Base-by-base conservation (phyloP, 2,888 invertebrate species). In the Drosophila neotestacea region DNA sequence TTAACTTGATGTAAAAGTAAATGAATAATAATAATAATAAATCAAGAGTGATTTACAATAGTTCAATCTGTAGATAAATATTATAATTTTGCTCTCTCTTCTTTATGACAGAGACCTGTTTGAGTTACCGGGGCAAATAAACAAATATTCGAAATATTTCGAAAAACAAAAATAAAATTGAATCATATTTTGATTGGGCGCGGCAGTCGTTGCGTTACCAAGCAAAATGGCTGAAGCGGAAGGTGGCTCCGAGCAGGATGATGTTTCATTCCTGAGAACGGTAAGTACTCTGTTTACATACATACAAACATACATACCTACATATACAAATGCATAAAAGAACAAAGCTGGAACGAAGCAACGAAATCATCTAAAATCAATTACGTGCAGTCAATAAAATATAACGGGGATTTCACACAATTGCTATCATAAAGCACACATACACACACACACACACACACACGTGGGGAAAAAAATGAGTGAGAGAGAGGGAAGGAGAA, bases 251-350 rank as follows among this genome's bases (percentile, higher is more conserved):
- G 99, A 99, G 94, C 99, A 99, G 94, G 99, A 99, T 96, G 99
- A 99, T 95, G 98, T 99, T 94, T 99, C 99, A 93, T 99, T 99
- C 95, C 95, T 99, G 91, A 96, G 99, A 91, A 99, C 99, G 96
- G 99, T 99, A 93, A 96, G 97, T 94, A 77, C 6, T 42, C 11
- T 6, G 22, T 30, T n/a, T 4, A 4, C 10, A 13, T 2, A 32
- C 6, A 62, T 38, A 52, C n/a, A 32, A 10, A 41, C 30, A 7
- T 9, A 32, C 4, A 55, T 32, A 39, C 4, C 3, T 34, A 39
- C 4, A 41, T 30, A 54, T 41, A 30, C 16, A 41, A 44, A 56
- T 56, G 55, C 44, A 44, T 44, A 36, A 56, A 38, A 59, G 16
- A 32, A 44, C 9, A 38, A 48, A 41, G 9, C 16, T 50, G 27